Base-by-base conservation (phyloP, 2,888 invertebrate genomes). In the Cosmorhoe ocellata region DNA sequence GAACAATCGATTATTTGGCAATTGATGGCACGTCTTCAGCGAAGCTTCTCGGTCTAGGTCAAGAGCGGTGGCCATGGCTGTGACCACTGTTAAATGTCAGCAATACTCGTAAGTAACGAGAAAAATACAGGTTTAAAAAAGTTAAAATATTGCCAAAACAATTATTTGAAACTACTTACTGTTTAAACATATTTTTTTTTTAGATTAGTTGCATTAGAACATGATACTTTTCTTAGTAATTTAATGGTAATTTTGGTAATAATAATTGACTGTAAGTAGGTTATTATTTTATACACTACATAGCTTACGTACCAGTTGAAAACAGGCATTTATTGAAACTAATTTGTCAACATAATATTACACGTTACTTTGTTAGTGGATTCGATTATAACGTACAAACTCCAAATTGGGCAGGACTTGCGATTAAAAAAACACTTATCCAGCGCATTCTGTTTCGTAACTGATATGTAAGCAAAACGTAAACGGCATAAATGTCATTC, bases 31-130 rank as follows among this genome's bases (percentile, higher is more conserved):
- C 51, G 56, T 64, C 66, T 44, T 41, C 49, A 14, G 9, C 13
- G n/a, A 13, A 41, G 33, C 9, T 30, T 34, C 36, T 45, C 28
- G 58, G 71, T 66, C 71, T 75, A 78, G 84, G 85, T 85, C 84
- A 84, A 84, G 84, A 70, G 58, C 82, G 61, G 45, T 68, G 84
- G 56, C 81, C 83, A 69, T 82, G 81, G 79, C 83, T 79, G 74
- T 75, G 70, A 77, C 72, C 51, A 51, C 47, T 48, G 9, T 14
- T 33, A 56, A 56, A 56, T 56, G 41, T 34, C 49, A 31, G 13
- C 26, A 22, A 27, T 39, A 6, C 8, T 14, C 28, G 27, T n/a
- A 36, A 41, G 33, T 43, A 30, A 32, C 9, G 26, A 18, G 11
- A 22, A 39, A 47, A 32, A 13, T 8, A 27, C n/a, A 36, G 30